Conservation (phyloP, 35 echinoderm and acorn worm species). For the Diadema setosum region DNA sequence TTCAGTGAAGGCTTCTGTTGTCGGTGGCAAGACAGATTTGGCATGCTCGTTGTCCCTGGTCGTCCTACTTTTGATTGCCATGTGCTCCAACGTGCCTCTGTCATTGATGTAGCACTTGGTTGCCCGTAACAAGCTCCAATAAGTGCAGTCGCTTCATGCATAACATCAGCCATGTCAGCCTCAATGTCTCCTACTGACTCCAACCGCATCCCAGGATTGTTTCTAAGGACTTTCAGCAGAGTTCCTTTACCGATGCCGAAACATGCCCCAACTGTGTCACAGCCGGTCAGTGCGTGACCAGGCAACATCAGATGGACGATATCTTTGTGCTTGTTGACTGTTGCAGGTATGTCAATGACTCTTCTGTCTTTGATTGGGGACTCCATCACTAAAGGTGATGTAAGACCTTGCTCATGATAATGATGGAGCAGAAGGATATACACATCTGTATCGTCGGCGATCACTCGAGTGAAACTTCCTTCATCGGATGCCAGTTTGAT, state of each 20-base stretch:
- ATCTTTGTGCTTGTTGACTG: conserved; percentile 11
- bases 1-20: neutral
- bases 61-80: neutral
- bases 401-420: conserved; percentile 12
- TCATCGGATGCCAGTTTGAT: conserved; percentile 6
- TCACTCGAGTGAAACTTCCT: neutral
- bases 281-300: conserved; percentile 15
- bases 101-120: neutral
- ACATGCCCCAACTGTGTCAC: conserved; percentile 43
- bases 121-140: conserved; percentile 7
- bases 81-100: neutral
- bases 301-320: neutral
- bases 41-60: neutral
- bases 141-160: neutral
- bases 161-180: neutral
- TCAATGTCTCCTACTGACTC: conserved; percentile 6
- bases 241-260: conserved; percentile 43
- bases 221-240: neutral
- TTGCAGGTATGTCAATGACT: neutral
- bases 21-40: conserved; percentile 1
- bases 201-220: neutral
- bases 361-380: conserved; percentile 38
- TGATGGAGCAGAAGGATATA: conserved; percentile 39
- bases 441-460: conserved; percentile 35
- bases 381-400: conserved; percentile 27